These are phyloP conservation scores for Lepidochitona cinerea DNA, from an alignment of 2,888 invertebrate species.

Conservation along the genomic window DNA sequence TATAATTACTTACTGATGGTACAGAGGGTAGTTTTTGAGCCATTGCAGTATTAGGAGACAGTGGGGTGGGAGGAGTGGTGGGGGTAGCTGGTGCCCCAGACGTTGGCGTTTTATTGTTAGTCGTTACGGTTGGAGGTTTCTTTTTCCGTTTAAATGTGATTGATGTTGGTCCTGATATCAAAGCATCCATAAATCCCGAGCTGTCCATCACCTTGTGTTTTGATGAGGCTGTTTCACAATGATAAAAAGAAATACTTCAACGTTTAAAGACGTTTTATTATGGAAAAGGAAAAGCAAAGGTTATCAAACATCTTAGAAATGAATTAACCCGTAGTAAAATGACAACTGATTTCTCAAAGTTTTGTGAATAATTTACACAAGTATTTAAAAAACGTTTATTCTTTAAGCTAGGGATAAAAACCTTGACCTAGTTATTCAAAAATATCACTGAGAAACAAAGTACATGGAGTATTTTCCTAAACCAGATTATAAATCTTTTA, in stretches of 20 bases:
- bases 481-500: too few relatives aligned
- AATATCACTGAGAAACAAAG: too few relatives aligned
- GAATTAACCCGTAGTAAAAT: too few relatives aligned
- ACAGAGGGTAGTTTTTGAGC: conserved; percentile 57
- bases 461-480: too few relatives aligned
- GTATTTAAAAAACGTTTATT: too few relatives aligned
- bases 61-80: conserved; percentile 48
- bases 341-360: too few relatives aligned
- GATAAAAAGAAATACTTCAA: background rate
- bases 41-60: conserved; percentile 50
- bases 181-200: conserved; percentile 93
- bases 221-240: background rate
- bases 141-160: conserved; percentile 79
- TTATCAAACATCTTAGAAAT: too few relatives aligned
- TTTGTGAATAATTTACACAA: too few relatives aligned
- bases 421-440: too few relatives aligned
- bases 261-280: too few relatives aligned
- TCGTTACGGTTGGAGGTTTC: conserved; percentile 28
- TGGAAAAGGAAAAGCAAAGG: too few relatives aligned
- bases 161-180: conserved; percentile 80
- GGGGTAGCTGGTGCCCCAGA: conserved; percentile 30
- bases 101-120: background rate
- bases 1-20: conserved; percentile 54
- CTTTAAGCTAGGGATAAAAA: too few relatives aligned
- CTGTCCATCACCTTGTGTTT: conserved; percentile 81